Evolutionary conservation across 2,888 invertebrate species (phyloP).

Genomic region (Zygothrica quintamaculata): DNA sequence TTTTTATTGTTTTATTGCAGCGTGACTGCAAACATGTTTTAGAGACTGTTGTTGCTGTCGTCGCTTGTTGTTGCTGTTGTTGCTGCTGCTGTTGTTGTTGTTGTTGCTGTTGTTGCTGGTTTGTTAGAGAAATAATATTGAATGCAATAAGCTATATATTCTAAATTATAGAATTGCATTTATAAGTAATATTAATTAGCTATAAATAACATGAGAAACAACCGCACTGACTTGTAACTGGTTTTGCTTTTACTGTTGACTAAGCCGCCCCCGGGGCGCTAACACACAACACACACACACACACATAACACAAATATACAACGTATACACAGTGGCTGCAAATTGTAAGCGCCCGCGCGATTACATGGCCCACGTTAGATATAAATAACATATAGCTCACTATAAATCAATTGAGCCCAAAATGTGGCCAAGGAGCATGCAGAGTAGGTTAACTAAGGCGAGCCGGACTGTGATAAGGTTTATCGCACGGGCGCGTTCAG

Average conservation of each 20-base stretch:
- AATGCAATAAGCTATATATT: conserved; percentile 64
- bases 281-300: conserved; percentile 15
- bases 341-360: conserved; percentile 62
- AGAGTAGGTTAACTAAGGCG: conserved; percentile 4
- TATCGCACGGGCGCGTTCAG: conserved; percentile 74
- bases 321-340: conserved; percentile 57
- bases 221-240: conserved; percentile 58
- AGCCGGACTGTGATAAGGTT: conserved; percentile 64
- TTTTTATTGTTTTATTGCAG: conserved; percentile 31
- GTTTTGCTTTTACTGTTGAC: conserved; percentile 48
- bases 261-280: conserved; percentile 57
- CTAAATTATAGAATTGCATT: conserved; percentile 77
- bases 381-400: conserved; percentile 73
- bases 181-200: conserved; percentile 79
- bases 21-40: conserved; percentile 73
- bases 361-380: conserved; percentile 61
- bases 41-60: conserved; percentile 23
- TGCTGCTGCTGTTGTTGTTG: conserved; percentile 30
- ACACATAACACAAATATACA: too few relatives aligned
- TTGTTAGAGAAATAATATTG: conserved; percentile 59
- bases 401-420: conserved; percentile 66
- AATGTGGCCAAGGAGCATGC: background rate
- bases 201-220: conserved; percentile 74
- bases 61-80: too few relatives aligned
- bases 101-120: conserved; percentile 50